These are phyloP conservation scores for Chelon labrosus DNA, from an alignment of 2,797 vertebrate genomes.

Conservation along the genomic window DNA sequence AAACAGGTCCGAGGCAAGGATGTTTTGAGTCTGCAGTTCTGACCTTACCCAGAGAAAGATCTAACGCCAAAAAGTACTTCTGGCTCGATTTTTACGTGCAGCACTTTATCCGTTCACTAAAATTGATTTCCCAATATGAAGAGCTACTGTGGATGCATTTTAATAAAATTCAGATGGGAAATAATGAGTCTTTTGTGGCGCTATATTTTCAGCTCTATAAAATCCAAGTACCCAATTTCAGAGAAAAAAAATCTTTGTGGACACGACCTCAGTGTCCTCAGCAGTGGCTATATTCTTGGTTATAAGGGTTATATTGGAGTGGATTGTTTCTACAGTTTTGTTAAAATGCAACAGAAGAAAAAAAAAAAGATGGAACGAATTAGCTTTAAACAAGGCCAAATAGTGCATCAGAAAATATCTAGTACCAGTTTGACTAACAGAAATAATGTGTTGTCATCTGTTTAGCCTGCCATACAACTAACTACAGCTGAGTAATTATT, in stretches of 20 bases:
- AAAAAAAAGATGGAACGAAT: background rate
- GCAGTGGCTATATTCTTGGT: background rate
- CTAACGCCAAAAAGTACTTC: background rate
- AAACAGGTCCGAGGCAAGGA: background rate
- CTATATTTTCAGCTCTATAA: constrained; percentile 19
- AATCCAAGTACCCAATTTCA: constrained; percentile 25
- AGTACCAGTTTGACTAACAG: background rate
- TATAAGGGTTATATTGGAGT: background rate
- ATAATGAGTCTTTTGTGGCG: constrained; percentile 15
- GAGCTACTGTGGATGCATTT: constrained; percentile 3
- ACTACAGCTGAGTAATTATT: no score
- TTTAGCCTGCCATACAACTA: no score
- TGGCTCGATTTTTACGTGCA: constrained; percentile 14
- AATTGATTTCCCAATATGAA: constrained; percentile 19
- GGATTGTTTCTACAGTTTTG: constrained; percentile 9
- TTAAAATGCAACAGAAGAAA: constrained; percentile 8
- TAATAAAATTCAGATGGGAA: constrained; percentile 20
- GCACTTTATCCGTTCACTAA: background rate
- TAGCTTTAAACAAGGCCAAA: constrained; percentile 4
- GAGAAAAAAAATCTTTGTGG: background rate
- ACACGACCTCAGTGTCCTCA: constrained; percentile 11
- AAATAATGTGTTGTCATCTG: background rate
- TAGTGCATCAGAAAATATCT: background rate
- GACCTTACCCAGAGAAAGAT: background rate
- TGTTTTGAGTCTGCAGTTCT: background rate